Evolutionary conservation across 2,797 vertebrate genomes (phyloP).

Genomic region (Oreochromis grahami): DNA sequence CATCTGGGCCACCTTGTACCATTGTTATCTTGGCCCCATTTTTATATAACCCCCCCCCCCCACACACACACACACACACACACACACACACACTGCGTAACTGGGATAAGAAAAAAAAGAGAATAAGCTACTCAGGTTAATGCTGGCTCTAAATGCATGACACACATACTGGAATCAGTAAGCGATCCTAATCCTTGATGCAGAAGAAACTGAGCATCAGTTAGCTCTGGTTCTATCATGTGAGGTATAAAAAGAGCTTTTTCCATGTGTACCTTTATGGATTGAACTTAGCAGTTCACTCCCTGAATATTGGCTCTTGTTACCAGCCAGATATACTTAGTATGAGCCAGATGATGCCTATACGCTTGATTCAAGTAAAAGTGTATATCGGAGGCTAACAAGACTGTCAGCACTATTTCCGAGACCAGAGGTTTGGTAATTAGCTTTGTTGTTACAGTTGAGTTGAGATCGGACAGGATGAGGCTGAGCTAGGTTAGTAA

Average conservation of each 20-base stretch:
- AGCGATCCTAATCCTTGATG: background rate
- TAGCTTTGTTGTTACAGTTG: slow-evolving; percentile 63
- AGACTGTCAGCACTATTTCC: slow-evolving; percentile 50
- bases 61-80: no score
- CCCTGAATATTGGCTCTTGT: background rate
- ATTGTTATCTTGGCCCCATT: background rate
- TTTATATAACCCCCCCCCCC: background rate
- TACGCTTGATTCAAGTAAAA: slow-evolving; percentile 62
- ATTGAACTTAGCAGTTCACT: background rate
- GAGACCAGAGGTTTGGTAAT: slow-evolving; percentile 58
- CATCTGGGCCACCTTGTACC: background rate
- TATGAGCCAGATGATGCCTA: slow-evolving; percentile 56
- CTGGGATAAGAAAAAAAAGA: background rate
- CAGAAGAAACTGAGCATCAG: background rate
- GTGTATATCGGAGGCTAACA: slow-evolving; percentile 64
- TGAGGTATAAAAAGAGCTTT: background rate
- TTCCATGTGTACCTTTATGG: slow-evolving; percentile 3
- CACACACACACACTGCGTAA: background rate
- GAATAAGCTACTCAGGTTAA: background rate
- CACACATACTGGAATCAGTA: background rate
- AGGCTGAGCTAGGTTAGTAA: slow-evolving; percentile 35
- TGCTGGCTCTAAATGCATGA: background rate
- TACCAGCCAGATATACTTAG: slow-evolving; percentile 47
- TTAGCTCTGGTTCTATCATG: background rate
- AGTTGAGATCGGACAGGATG: slow-evolving; percentile 46